A percentile compares a stretch with the other conserved stretches of the same genome.
Evolutionary conservation across 1,140 invertebrate genomes (phyloP).

Genomic region (Atta cephalotes): DNA sequence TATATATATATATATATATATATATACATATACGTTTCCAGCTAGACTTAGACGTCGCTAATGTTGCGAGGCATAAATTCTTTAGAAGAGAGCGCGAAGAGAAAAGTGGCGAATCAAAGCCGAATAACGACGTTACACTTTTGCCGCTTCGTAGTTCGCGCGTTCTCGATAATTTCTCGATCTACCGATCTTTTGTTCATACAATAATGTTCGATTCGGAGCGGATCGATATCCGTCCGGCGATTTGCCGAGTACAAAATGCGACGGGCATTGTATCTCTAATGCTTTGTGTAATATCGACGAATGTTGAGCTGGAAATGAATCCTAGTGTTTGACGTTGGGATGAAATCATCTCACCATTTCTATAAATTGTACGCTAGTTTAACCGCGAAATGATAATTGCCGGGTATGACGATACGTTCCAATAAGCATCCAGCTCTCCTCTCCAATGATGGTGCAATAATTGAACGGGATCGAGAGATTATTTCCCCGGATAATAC

Average conservation of each 20-base stretch:
- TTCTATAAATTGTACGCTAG: conserved; percentile 10
- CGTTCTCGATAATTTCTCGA: conserved; percentile 19
- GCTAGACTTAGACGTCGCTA: background rate
- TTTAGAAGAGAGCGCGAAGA: conserved; percentile 15
- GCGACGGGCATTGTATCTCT: background rate
- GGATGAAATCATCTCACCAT: conserved; percentile 26
- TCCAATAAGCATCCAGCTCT: conserved; percentile 53
- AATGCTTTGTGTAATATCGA: background rate
- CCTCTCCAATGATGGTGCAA: conserved; percentile 41
- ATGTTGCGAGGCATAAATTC: background rate
- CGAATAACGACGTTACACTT: conserved; percentile 36
- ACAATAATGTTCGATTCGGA: background rate
- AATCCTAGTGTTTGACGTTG: background rate
- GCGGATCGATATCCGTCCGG: background rate
- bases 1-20: rapidly evolving
- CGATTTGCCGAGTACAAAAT: background rate
- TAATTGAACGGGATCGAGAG: conserved; percentile 46
- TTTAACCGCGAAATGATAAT: conserved; percentile 48
- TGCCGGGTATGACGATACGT: conserved; percentile 47
- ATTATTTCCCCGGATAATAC: conserved; percentile 27
- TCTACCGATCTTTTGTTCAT: conserved; percentile 3
- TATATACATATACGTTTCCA: background rate
- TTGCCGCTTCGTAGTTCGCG: conserved; percentile 26
- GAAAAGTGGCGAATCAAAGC: conserved; percentile 6
- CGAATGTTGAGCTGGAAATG: background rate